Base-by-base conservation (phyloP, 2,113 vertebrate species). In the Sinosuthora webbiana region DNA sequence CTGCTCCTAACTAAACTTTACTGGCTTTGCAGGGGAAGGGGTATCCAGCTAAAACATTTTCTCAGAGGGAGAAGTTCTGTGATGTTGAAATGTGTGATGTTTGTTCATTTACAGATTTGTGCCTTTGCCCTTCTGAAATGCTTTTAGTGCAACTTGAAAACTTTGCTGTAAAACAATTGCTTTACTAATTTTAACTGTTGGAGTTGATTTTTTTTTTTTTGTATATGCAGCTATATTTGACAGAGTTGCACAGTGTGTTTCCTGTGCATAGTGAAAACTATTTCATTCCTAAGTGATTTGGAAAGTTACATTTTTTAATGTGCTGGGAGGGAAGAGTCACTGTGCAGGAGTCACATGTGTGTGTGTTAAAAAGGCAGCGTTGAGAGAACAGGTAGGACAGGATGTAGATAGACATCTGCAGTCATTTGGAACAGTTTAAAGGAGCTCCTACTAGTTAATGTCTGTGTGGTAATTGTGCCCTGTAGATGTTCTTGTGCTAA, bases 11-110 rank as follows among this genome's bases (percentile, higher is more conserved):
- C 5, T 85, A 50, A 88, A 44, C 37, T 73, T 42, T 4, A 13
- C 21, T 62, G 57, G 18, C 15, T 73, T 90, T 94, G 22, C 25
- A 27, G 28, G 44, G 44, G 44, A 45, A 64, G 30, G 78, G 35
- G 11, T 62, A 47, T 37, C 18, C 10, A 42, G 6, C 28, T 53
- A 28, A 50, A 53, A 31, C 8, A 2, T 69, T 64, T 86, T 73
- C 45, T 79, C 22, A 55, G 42, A 55, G 30, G 22, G 37, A 68
- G 20, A 21, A 65, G 30, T 93, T 87, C 30, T 75, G 22, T 69
- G 19, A n/a, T 73, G 22, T 6, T 73, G 39, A 68, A 47, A 19
- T 0, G 0, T 39, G 14, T 71, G 20, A 7, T 83, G 33, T 87
- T 89, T 13, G 4, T 53, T 67, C 15, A n/a, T 65, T 83, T 56